These are phyloP conservation scores for Amblyopsis rosae DNA, from an alignment of 2,113 vertebrate genomes.

Conservation along the genomic window DNA sequence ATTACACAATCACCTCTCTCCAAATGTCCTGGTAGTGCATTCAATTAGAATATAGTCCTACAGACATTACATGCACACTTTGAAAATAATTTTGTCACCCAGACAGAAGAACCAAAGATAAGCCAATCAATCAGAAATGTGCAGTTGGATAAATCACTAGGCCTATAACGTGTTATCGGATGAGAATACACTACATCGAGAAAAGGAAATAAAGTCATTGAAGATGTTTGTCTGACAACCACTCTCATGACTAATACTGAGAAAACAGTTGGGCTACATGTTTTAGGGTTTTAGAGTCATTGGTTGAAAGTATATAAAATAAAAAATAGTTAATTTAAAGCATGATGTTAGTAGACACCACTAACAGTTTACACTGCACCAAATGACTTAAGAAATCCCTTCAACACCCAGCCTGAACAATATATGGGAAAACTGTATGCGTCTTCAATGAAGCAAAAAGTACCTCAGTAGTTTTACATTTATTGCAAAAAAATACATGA, in stretches of 20 bases:
- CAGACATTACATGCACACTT: neutral
- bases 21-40: neutral
- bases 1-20: neutral
- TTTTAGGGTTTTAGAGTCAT: too few species aligned
- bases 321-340: neutral
- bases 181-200: neutral
- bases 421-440: too few species aligned
- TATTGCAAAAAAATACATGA: too few species aligned
- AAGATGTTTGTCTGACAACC: neutral
- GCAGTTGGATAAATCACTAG: too few species aligned
- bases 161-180: too few species aligned
- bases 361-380: too few species aligned
- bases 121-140: too few species aligned
- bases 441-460: too few species aligned
- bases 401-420: too few species aligned
- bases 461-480: too few species aligned
- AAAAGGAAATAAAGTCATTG: constrained; percentile 12
- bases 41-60: constrained; percentile 4
- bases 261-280: neutral
- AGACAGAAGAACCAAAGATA: neutral
- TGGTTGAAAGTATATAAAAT: neutral
- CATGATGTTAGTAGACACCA: neutral
- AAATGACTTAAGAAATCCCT: too few species aligned
- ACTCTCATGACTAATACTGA: constrained; percentile 13
- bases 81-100: too few species aligned